phyloP scores from a whole-genome alignment of 1,140 invertebrate genomes.

The Lamellibrachia luymesi region DNA sequence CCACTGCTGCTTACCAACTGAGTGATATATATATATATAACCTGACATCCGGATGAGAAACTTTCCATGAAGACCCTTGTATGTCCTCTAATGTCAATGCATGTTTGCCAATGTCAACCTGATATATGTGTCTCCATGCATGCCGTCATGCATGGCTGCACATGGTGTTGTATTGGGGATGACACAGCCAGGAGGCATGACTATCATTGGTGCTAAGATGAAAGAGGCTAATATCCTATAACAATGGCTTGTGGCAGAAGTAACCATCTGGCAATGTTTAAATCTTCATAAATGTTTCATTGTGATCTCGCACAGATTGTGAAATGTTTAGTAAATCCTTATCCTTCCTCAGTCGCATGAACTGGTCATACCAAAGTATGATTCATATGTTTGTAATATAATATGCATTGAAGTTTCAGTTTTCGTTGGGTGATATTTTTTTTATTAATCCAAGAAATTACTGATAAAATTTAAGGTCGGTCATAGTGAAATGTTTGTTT shows the following conservation, averaged over 20 bases:
- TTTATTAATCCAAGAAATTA: neutral
- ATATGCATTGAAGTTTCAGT: neutral
- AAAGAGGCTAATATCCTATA: neutral
- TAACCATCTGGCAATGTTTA: neutral
- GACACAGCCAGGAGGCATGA: neutral
- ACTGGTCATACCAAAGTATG: neutral
- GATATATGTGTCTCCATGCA: neutral
- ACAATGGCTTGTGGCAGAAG: neutral
- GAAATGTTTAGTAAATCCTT: neutral
- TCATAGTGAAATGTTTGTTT: neutral
- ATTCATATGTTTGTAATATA: neutral
- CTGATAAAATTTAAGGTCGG: neutral
- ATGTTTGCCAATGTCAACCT: neutral
- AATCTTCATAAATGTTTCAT: neutral
- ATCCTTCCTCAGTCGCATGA: neutral
- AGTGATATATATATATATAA: constrained; percentile 6
- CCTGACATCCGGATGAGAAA: constrained; percentile 3
- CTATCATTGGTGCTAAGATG: neutral
- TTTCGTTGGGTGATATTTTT: neutral
- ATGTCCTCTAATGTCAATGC: neutral
- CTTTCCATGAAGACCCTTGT: neutral
- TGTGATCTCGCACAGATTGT: neutral
- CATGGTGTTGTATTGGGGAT: neutral
- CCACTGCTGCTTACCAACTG: neutral
- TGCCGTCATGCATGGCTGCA: neutral